Evolutionary conservation across 2,888 invertebrate genomes (phyloP).

Genomic region (Octonoba sinensis): DNA sequence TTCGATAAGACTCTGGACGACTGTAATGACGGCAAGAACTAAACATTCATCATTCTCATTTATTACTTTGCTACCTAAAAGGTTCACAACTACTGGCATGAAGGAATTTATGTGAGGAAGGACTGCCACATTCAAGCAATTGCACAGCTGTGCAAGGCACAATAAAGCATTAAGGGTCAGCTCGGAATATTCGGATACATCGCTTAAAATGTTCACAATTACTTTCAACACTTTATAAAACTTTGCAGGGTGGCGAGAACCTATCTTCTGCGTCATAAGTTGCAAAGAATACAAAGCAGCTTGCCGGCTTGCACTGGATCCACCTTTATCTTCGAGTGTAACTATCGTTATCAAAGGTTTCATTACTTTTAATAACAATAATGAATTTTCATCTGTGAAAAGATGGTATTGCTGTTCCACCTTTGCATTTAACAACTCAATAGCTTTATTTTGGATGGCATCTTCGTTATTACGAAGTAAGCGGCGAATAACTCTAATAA

Average conservation of each 20-base stretch:
- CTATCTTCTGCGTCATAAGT: conserved; percentile 82
- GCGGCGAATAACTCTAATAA: conserved; percentile 82
- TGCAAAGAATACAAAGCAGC: conserved; percentile 86
- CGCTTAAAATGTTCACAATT: conserved; percentile 77
- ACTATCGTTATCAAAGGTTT: conserved; percentile 77
- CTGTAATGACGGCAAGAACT: conserved; percentile 82
- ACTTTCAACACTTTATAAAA: conserved; percentile 81
- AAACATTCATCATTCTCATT: conserved; percentile 69
- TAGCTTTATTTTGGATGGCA: conserved; percentile 82
- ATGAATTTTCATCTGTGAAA: conserved; percentile 19
- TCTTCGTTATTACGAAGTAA: conserved; percentile 79
- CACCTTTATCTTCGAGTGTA: conserved; percentile 72
- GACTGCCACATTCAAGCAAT: conserved; percentile 81
- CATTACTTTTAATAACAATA: conserved; percentile 38
- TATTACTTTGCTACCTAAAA: conserved; percentile 30
- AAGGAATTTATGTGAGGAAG: conserved; percentile 82
- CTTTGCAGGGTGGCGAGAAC: conserved; percentile 77
- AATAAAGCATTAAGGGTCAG: conserved; percentile 71
- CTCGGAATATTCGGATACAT: conserved; percentile 73
- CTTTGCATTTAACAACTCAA: conserved; percentile 88
- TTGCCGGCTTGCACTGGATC: conserved; percentile 82
- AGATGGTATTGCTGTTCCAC: conserved; percentile 77
- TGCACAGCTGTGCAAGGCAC: conserved; percentile 82
- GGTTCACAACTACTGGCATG: conserved; percentile 76
- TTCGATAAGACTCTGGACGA: conserved; percentile 85